Conservation (phyloP, 1,140 invertebrate genomes). For the Temnothorax nylanderi region DNA sequence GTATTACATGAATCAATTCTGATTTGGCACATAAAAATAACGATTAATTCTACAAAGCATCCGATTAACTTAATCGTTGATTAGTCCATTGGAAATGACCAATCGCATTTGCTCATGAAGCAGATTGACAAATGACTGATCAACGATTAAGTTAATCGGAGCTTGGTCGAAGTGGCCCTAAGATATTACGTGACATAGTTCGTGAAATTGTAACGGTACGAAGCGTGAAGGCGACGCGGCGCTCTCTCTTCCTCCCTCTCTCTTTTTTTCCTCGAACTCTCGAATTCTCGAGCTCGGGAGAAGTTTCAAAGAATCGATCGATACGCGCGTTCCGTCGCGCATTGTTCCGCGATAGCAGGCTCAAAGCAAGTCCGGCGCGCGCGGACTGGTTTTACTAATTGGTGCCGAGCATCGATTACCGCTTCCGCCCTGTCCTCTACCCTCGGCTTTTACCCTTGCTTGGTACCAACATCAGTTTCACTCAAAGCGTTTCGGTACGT, state of each 20-base stretch:
- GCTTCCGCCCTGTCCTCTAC: slow-evolving; percentile 60
- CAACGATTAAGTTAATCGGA: too few species aligned
- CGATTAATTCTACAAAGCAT: not conserved
- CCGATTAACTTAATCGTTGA: too few species aligned
- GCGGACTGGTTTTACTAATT: slow-evolving; percentile 80
- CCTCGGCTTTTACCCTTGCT: slow-evolving; percentile 22
- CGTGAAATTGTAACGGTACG: not conserved
- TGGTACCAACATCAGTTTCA: not conserved
- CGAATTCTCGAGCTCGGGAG: slow-evolving; percentile 28
- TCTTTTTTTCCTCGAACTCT: not conserved
- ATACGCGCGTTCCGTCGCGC: slow-evolving; percentile 67
- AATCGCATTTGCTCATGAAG: too few species aligned
- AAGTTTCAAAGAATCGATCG: slow-evolving; percentile 75
- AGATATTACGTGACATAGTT: not conserved
- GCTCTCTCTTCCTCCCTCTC: not conserved
- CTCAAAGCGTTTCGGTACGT: not conserved
- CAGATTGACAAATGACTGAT: too few species aligned
- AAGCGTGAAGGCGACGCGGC: not conserved
- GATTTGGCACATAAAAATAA: not conserved
- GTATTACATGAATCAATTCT: too few species aligned
- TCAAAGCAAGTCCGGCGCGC: slow-evolving; percentile 70
- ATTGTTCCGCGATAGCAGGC: slow-evolving; percentile 75
- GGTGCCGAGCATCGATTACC: slow-evolving; percentile 80
- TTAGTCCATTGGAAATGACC: too few species aligned
- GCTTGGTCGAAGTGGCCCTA: too few species aligned